These are phyloP conservation scores for Nebria salina DNA, from an alignment of 2,888 invertebrate genomes.

Conservation along the genomic window DNA sequence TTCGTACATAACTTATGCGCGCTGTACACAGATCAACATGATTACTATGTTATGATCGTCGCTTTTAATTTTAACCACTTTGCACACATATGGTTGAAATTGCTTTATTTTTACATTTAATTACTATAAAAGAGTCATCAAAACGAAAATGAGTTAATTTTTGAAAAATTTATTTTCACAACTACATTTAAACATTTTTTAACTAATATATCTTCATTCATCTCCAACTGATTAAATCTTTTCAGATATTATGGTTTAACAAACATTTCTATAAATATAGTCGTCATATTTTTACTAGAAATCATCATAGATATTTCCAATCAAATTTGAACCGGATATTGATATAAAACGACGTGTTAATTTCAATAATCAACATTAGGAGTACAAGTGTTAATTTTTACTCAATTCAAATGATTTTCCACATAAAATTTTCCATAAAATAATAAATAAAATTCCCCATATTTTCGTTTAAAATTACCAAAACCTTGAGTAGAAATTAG, in stretches of 20 bases:
- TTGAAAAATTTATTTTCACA: neutral
- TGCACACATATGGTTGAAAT: neutral
- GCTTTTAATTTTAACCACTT: slow-evolving; percentile 5
- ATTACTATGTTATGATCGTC: slow-evolving; percentile 35
- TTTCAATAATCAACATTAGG: neutral
- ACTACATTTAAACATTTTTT: too few relatives aligned
- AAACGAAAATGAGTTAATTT: neutral
- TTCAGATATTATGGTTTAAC: too few relatives aligned
- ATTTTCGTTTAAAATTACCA: neutral
- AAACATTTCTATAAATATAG: too few relatives aligned
- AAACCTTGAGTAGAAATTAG: neutral
- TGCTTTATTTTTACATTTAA: neutral
- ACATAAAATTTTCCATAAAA: neutral
- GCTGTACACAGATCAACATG: slow-evolving; percentile 34
- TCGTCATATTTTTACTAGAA: too few relatives aligned
- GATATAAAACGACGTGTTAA: neutral
- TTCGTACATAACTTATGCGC: slow-evolving; percentile 28
- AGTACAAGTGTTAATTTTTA: neutral
- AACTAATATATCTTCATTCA: too few relatives aligned
- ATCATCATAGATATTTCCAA: too few relatives aligned
- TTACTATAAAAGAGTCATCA: neutral
- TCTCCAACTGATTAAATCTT: too few relatives aligned
- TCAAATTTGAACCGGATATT: too few relatives aligned
- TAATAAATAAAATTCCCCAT: neutral
- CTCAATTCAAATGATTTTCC: neutral